A percentile compares a stretch with the other conserved stretches of the same genome.
Evolutionary conservation across 2,797 vertebrate genomes (phyloP).

Genomic region (Paratrypauchen microcephalus): DNA sequence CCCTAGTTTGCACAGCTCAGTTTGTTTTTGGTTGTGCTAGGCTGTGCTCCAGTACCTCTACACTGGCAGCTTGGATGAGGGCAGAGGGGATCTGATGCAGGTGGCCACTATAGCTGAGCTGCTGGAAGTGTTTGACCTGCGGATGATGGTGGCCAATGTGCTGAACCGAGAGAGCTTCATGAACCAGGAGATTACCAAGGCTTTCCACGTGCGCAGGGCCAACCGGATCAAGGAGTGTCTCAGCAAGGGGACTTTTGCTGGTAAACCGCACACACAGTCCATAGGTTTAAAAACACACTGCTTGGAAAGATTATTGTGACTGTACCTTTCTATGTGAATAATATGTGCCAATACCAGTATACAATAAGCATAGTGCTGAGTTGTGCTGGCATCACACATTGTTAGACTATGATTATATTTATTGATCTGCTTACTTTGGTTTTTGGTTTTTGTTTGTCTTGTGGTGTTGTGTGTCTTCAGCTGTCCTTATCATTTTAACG

Average conservation of each 20-base stretch:
- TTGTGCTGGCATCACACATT: neutral
- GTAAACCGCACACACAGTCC: conserved; percentile 63
- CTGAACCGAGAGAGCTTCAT: conserved; percentile 93
- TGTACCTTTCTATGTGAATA: conserved; percentile 29
- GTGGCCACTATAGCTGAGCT: conserved; percentile 91
- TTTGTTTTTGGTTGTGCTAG: conserved; percentile 24
- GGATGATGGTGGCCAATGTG: conserved; percentile 94
- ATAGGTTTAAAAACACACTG: conserved; percentile 5
- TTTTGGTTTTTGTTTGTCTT: too few relatives aligned
- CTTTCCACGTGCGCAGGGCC: conserved; percentile 89
- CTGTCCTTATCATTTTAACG: too few relatives aligned
- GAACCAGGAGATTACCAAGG: conserved; percentile 95
- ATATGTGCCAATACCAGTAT: conserved; percentile 24
- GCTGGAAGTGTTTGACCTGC: conserved; percentile 90
- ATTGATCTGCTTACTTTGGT: too few relatives aligned
- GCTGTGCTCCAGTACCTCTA: conserved; percentile 89
- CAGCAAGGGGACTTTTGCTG: conserved; percentile 85
- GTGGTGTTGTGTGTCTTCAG: too few relatives aligned
- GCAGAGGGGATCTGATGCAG: conserved; percentile 82
- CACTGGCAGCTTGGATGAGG: conserved; percentile 84
- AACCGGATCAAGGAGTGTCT: conserved; percentile 93
- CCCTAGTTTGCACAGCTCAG: neutral
- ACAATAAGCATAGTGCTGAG: neutral
- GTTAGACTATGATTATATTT: too few relatives aligned
- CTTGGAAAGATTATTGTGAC: conserved; percentile 17